Evolutionary conservation across 2,113 vertebrate genomes (phyloP).

Genomic region (Poicephalus meyeri): DNA sequence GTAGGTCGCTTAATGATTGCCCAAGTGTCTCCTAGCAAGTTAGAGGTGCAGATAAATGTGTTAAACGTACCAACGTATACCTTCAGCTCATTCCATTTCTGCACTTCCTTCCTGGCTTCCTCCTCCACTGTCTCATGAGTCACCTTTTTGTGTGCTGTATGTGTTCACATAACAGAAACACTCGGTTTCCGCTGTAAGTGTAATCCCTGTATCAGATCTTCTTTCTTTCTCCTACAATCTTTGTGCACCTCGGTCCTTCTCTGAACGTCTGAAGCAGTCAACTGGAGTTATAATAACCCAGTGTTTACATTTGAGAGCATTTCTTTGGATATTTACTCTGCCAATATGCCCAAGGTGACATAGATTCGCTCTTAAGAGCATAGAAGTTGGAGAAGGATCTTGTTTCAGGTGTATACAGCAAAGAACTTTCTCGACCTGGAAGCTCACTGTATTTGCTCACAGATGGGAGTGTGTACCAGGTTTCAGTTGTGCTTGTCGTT

Average conservation of each 20-base stretch:
- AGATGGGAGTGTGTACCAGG: background rate
- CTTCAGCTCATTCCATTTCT: background rate
- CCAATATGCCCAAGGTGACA: background rate
- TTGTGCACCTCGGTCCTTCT: background rate
- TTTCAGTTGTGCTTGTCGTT: background rate
- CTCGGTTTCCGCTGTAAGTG: background rate
- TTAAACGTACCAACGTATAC: background rate
- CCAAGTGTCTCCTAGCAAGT: background rate
- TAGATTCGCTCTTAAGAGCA: background rate
- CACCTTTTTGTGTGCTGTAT: background rate
- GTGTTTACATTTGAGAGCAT: background rate
- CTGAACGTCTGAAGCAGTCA: background rate
- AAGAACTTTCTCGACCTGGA: background rate
- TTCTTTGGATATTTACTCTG: background rate
- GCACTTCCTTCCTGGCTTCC: background rate
- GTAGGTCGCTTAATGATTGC: background rate
- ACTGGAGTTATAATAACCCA: background rate
- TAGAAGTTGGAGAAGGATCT: background rate
- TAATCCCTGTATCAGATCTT: background rate
- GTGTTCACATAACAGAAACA: constrained; percentile 17
- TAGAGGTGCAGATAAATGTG: background rate
- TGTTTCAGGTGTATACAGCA: background rate
- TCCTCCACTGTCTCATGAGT: constrained; percentile 10
- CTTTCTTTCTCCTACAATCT: background rate
- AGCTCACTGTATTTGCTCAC: background rate